Evolutionary conservation across 2,797 vertebrate genomes (phyloP), one percentile per base, ranked within the genome.

Genomic region (Numenius phaeopus): DNA sequence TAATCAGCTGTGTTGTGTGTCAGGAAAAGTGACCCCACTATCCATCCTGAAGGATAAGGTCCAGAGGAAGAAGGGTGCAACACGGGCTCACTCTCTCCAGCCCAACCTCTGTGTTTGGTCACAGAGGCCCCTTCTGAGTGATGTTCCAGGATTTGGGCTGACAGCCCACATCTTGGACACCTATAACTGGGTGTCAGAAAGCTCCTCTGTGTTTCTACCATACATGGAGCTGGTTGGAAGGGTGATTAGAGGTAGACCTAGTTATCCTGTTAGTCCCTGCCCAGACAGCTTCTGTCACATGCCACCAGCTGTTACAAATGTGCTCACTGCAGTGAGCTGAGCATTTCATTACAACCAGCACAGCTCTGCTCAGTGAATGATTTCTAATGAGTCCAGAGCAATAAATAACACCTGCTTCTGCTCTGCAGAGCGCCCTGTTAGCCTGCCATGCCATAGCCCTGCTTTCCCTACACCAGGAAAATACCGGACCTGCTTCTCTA

Each of bases 131-230:
- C 21, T 70, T 54, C 8, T 57, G 27, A n/a, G 9, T 17, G 11
- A 19, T 69, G n/a, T 7, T 39, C 39, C 34, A 29, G 27, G 59
- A 26, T 34, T 46, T 66, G 23, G 37, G 11, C 11, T 46, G 19
- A 9, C 14, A 64, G 11, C 15, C 13, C 10, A 2, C 1, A 0
- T 15, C 57, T 61, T 29, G 23, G 32, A 14, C 5, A 17, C 27
- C 27, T 57, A 6, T 32, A 71, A 30, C 8, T 15, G 42, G 39
- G 17, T 66, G 42, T 22, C 26, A 23, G n/a, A 39, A 62, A 34
- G 66, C n/a, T 57, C 7, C 11, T 39, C 55, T 66, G 30, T 69
- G 37, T 34, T 72, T 14, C 22, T 54, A 9, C 30, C 5, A 4
- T 9, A 27, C 2, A 3, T 17, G 30, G 47, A 46, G 37, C 14